Percentiles rank a stretch among this genome's conserved stretches.
phyloP scores from a whole-genome alignment of 2,797 vertebrate genomes.

The Rhabdophis nuchalis region DNA sequence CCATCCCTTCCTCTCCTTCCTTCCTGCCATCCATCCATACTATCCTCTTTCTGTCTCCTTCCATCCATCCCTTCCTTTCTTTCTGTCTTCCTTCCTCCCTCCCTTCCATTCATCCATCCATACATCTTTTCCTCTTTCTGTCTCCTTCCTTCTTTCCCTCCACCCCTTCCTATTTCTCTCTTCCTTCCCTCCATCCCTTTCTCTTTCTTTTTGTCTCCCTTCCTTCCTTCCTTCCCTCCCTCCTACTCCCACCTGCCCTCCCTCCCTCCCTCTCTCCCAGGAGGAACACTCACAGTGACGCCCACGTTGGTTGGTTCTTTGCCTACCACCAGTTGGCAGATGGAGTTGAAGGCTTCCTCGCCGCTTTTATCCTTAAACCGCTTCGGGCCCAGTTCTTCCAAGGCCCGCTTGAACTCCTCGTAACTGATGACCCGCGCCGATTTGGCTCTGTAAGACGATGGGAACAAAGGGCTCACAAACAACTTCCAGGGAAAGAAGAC shows the following conservation, averaged over 20 bases:
- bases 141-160: not conserved
- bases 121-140: too few species aligned
- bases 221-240: not conserved
- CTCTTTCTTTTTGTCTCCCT: accelerated
- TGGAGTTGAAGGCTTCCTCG: conserved; percentile 82
- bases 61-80: not conserved
- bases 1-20: not conserved
- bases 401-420: conserved; percentile 86
- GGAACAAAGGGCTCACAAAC: conserved; percentile 2
- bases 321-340: conserved; percentile 83
- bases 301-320: conserved; percentile 84
- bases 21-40: too few species aligned
- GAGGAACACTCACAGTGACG: conserved; percentile 80
- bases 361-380: conserved; percentile 89
- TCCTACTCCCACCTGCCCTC: accelerated
- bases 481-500: not conserved
- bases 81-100: too few species aligned
- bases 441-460: conserved; percentile 78
- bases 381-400: conserved; percentile 86
- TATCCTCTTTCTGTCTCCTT: too few species aligned
- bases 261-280: not conserved
- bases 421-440: conserved; percentile 87
- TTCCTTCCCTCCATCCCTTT: accelerated
- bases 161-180: not conserved
- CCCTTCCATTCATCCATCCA: too few species aligned